Percentiles rank a stretch among this genome's conserved stretches.
Evolutionary conservation across 2,888 invertebrate genomes (phyloP).

Genomic region (Nebria salina): DNA sequence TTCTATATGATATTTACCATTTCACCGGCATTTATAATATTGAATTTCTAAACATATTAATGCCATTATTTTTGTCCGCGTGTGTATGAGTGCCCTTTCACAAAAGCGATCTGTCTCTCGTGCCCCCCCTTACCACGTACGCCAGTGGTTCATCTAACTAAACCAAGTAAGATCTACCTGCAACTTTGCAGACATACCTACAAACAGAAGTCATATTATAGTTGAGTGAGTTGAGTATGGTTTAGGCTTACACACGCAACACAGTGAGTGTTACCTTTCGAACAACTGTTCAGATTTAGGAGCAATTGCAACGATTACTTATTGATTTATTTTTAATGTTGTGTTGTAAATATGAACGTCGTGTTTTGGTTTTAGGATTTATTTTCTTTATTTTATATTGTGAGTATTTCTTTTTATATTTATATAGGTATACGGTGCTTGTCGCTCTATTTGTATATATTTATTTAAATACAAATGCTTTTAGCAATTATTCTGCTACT

Average conservation of each 20-base stretch:
- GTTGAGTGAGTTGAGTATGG: neutral
- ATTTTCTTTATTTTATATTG: neutral
- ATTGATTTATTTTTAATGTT: neutral
- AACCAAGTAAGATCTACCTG: conserved; percentile 1
- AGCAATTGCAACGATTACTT: neutral
- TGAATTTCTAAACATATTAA: conserved; percentile 16
- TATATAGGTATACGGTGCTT: neutral
- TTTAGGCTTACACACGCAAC: neutral
- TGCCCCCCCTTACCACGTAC: neutral
- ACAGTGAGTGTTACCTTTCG: neutral
- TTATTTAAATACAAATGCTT: neutral
- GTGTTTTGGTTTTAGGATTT: neutral
- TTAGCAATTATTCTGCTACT: no score
- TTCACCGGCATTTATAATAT: conserved; percentile 9
- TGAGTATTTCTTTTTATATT: neutral
- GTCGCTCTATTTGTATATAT: neutral
- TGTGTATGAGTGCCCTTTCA: neutral
- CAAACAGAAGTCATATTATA: no score
- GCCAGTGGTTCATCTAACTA: neutral
- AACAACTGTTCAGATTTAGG: neutral
- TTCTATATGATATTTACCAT: conserved; percentile 15
- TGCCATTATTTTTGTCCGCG: neutral
- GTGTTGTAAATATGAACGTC: neutral
- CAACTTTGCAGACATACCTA: neutral
- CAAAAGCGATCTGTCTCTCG: neutral